Conservation (phyloP, 1,140 invertebrate genomes). For the Macrotrachela quadricornifera region DNA sequence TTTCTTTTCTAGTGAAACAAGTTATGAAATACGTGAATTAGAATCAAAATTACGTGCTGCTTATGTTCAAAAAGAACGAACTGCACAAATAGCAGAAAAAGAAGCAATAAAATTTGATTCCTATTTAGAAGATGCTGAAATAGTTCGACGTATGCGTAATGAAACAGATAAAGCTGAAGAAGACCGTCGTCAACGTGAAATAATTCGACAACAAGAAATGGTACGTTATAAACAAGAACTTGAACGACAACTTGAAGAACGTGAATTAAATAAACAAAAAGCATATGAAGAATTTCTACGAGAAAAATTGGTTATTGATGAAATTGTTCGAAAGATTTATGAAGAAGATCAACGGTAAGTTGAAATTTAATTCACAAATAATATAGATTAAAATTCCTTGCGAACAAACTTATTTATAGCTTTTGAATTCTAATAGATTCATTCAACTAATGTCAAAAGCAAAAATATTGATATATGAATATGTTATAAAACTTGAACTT, state of each 20-base stretch:
- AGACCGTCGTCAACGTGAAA: slow-evolving; percentile 3
- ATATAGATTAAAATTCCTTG: too few species aligned
- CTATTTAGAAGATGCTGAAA: slow-evolving; percentile 24
- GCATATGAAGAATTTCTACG: slow-evolving; percentile 31
- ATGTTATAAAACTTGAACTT: too few species aligned
- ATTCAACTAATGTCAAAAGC: too few species aligned
- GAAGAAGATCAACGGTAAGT: slow-evolving; percentile 25
- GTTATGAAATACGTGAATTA: slow-evolving; percentile 25
- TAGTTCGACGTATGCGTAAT: slow-evolving; percentile 23
- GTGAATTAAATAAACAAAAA: slow-evolving; percentile 24
- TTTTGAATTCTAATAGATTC: too few species aligned
- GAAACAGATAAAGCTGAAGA: slow-evolving; percentile 21
- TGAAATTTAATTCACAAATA: too few species aligned
- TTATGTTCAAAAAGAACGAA: slow-evolving; percentile 27
- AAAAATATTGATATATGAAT: too few species aligned
- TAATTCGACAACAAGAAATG: slow-evolving; percentile 3
- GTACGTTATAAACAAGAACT: slow-evolving; percentile 27
- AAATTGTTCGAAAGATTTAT: slow-evolving; percentile 30
- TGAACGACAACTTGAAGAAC: slow-evolving; percentile 27
- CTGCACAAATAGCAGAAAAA: slow-evolving; percentile 29
- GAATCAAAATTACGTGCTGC: slow-evolving; percentile 25
- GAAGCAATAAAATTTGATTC: slow-evolving; percentile 26
- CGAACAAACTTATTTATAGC: too few species aligned
- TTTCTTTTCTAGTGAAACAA: slow-evolving; percentile 10
- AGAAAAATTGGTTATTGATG: slow-evolving; percentile 32